Evolutionary conservation across 2,888 invertebrate genomes (phyloP).

Genomic region (Callyntrura sp.): DNA sequence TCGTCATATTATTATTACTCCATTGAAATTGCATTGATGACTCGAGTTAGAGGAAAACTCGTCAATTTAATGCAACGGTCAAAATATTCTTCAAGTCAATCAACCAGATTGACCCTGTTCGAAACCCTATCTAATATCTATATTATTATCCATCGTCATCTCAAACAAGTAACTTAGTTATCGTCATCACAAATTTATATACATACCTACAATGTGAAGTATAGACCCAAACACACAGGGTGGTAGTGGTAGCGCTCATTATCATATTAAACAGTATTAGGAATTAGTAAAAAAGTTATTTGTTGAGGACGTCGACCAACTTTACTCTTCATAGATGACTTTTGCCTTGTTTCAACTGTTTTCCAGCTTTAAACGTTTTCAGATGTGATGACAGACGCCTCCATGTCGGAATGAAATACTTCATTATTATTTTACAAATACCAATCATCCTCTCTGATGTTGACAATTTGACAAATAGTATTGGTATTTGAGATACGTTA

Average conservation of each 20-base stretch:
- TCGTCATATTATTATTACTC: not conserved
- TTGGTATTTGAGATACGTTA: no score
- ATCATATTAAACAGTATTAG: not conserved
- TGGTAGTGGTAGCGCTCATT: not conserved
- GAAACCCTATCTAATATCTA: slow-evolving; percentile 21
- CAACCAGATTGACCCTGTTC: slow-evolving; percentile 56
- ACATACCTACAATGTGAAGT: not conserved
- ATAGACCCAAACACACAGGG: not conserved
- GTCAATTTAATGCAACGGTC: slow-evolving; percentile 14
- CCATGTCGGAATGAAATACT: no score
- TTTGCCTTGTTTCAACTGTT: not conserved
- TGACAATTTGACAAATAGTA: no score
- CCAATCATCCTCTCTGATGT: no score
- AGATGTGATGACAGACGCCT: no score
- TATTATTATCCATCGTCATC: not conserved
- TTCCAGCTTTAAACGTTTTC: not conserved
- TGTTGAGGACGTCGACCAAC: not conserved
- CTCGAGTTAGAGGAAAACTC: not conserved
- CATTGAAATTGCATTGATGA: slow-evolving; percentile 13
- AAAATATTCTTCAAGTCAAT: slow-evolving; percentile 45
- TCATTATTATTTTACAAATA: no score
- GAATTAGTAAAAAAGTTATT: not conserved
- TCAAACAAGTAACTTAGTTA: not conserved
- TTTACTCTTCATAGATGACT: not conserved
- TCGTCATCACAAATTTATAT: not conserved